Evolutionary conservation across 1,140 invertebrate genomes (phyloP), one percentile per base, ranked within the genome.

Genomic region (Lerema accius): DNA sequence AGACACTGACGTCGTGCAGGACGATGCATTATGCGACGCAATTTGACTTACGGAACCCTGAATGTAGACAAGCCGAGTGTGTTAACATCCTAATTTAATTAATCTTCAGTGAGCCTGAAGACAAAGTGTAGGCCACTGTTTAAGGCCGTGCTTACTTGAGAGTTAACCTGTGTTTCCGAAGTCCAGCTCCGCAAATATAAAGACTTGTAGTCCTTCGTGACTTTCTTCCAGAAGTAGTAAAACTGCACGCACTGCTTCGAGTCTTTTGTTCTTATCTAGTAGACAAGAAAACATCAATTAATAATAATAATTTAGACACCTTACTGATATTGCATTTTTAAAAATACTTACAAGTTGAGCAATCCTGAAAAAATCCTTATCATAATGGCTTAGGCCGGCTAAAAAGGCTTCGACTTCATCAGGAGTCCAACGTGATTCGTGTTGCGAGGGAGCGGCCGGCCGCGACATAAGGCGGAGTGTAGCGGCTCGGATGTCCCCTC

Each of bases 171-270:
- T 58, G 70, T 68, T 15, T 89, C 80, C 67, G 63, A 63, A 63
- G 63, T 74, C 88, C 88, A 90, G 76, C 88, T 88, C 60, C 81
- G 75, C 49, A 90, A 73, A 64, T 84, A 89, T 59, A 86, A 42
- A 14, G 78, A 78, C 70, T 94, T 94, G 76, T 92, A 97, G 82
- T 98, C 96, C 53, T 96, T 95, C 71, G 97, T 98, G 10, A 97
- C 94, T 90, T 98, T 98, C 91, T 99, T 99, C 98, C 98, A 99
- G 72, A 99, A 94, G 86, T 99, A 99, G 90, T 99, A 99, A 91
- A 99, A 99, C 92, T 98, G 97, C 72, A 99, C 93, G 92, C 98
- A 99, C 80, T 99, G 97, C 80, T 97, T 98, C 3, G 95, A 94
- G 43, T 95, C 94, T 93, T 99, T 99, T 15, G 95, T 95, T 74